phyloP scores from a whole-genome alignment of 2,888 invertebrate species.

The Sminthurinus aureus region DNA sequence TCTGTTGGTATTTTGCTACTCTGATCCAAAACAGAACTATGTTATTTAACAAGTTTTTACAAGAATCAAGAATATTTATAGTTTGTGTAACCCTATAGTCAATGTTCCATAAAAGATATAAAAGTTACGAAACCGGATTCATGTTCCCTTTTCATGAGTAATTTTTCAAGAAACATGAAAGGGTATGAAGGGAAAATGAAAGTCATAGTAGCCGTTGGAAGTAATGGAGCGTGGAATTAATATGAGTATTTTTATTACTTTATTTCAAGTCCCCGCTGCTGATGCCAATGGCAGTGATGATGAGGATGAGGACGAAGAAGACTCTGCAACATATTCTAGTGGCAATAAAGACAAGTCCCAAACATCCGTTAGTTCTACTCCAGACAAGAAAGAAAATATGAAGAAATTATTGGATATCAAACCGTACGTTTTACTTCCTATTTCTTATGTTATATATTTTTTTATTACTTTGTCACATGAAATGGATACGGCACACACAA shows the following conservation, averaged over 20 bases:
- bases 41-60: no score
- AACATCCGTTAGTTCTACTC: conserved; percentile 38
- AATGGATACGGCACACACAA: no score
- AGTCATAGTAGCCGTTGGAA: no score
- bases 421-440: conserved; percentile 62
- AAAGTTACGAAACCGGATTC: neutral
- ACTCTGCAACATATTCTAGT: conserved; percentile 62
- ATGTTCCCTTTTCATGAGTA: neutral
- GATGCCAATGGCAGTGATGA: conserved; percentile 43
- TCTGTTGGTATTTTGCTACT: no score
- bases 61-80: neutral
- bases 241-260: neutral
- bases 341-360: conserved; percentile 42
- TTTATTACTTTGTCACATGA: neutral
- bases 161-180: neutral
- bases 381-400: conserved; percentile 58
- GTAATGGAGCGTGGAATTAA: no score
- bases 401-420: conserved; percentile 63
- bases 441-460: neutral
- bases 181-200: no score
- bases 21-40: no score
- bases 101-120: neutral
- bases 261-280: conserved; percentile 37
- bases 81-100: neutral
- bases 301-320: conserved; percentile 62